These are phyloP conservation scores for Pseudorhombus dupliciocellatus DNA, from an alignment of 2,113 vertebrate genomes.

Conservation along the genomic window DNA sequence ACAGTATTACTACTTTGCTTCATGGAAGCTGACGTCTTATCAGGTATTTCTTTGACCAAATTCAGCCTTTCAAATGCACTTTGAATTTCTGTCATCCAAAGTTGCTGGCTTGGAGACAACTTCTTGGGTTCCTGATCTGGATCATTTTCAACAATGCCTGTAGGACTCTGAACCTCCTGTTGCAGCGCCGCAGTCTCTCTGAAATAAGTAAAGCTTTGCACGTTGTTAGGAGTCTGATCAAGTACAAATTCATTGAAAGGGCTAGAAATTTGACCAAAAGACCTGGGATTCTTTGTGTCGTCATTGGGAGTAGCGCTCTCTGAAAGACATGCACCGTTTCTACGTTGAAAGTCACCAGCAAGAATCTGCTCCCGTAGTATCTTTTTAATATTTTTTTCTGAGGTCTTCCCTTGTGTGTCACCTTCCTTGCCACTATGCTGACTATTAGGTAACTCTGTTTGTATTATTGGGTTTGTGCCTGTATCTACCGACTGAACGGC, in stretches of 20 bases:
- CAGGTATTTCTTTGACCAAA: constrained; percentile 79
- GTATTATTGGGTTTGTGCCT: constrained; percentile 35
- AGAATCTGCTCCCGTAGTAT: constrained; percentile 86
- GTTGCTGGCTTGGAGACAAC: constrained; percentile 79
- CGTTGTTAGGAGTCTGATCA: constrained; percentile 36
- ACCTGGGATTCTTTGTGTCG: constrained; percentile 34
- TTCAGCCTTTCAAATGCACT: constrained; percentile 87
- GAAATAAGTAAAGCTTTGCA: constrained; percentile 61
- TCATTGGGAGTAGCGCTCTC: constrained; percentile 58
- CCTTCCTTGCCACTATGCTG: constrained; percentile 9
- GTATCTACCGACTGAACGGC: constrained; percentile 43
- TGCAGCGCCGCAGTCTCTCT: constrained; percentile 37
- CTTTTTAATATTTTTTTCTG: constrained; percentile 83
- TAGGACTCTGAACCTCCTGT: constrained; percentile 33
- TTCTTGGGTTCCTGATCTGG: constrained; percentile 56
- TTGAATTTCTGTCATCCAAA: constrained; percentile 86
- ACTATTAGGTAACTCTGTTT: constrained; percentile 33
- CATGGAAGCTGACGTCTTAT: constrained; percentile 15
- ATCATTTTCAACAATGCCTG: constrained; percentile 48
- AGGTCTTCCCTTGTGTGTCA: constrained; percentile 42
- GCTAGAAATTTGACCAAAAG: constrained; percentile 22
- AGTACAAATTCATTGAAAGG: constrained; percentile 34
- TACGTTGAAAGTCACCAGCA: constrained; percentile 80
- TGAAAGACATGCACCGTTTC: constrained; percentile 69
- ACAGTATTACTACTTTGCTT: constrained; percentile 14